Conservation (phyloP, 2,113 vertebrate species). For the Herpailurus yagouaroundi region DNA sequence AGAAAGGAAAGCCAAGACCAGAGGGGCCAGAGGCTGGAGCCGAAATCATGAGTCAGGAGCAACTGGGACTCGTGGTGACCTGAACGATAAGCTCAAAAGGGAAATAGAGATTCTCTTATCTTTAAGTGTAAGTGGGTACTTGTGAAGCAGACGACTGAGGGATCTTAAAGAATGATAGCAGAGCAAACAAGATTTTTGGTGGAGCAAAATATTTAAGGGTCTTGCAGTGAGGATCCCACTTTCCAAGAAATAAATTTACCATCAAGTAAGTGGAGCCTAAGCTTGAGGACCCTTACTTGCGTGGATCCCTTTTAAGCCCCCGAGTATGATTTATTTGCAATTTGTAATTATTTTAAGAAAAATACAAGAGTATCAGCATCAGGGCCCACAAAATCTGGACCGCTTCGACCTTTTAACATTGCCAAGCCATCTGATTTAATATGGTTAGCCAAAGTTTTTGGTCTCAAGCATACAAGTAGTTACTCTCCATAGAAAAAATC, state of each 20-base stretch:
- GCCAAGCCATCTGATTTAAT: conserved; percentile 40
- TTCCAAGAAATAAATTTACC: neutral
- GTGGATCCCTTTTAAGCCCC: neutral
- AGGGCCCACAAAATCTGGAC: conserved; percentile 14
- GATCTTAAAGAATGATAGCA: neutral
- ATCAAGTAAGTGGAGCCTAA: neutral
- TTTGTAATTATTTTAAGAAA: neutral
- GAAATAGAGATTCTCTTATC: neutral
- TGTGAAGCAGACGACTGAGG: rapidly evolving
- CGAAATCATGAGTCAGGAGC: neutral
- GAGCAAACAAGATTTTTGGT: neutral
- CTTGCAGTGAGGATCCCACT: neutral
- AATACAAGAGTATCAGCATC: neutral
- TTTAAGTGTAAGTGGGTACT: neutral
- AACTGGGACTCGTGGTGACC: neutral
- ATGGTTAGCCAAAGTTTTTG: conserved; percentile 32
- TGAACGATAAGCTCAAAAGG: neutral
- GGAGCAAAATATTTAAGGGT: neutral
- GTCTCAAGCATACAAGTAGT: neutral
- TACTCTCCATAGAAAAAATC: conserved; percentile 35
- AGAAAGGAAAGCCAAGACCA: neutral
- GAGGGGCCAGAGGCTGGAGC: neutral
- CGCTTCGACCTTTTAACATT: neutral
- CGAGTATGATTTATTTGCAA: neutral
- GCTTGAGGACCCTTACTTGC: neutral